These are phyloP conservation scores for Ictalurus punctatus DNA, from an alignment of 2,113 vertebrate species.

Conservation along the genomic window DNA sequence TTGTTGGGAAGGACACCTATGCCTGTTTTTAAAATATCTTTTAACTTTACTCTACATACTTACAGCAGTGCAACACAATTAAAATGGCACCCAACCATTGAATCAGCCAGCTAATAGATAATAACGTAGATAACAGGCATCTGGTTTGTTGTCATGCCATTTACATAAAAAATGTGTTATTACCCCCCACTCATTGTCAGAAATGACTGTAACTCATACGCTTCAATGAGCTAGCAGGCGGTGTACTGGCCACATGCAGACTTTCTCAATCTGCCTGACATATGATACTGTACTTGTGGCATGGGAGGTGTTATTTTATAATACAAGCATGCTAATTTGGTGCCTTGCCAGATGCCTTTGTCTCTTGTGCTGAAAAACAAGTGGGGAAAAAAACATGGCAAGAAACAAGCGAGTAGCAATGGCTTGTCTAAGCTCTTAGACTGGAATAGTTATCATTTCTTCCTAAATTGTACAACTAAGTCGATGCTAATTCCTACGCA, in stretches of 20 bases:
- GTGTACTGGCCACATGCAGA: conserved; percentile 25
- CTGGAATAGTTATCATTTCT: background rate
- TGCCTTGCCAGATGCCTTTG: conserved; percentile 31
- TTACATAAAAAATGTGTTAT: conserved; percentile 39
- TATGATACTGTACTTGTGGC: conserved; percentile 43
- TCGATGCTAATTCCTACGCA: background rate
- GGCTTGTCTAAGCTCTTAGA: background rate
- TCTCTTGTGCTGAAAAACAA: conserved; percentile 23
- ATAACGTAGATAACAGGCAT: conserved; percentile 12
- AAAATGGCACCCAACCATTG: background rate
- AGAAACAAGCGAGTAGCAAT: background rate
- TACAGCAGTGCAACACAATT: background rate
- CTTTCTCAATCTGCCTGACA: conserved; percentile 44
- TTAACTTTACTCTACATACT: background rate
- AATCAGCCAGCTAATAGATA: conserved; percentile 4
- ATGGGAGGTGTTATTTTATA: conserved; percentile 34
- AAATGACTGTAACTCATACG: conserved; percentile 15
- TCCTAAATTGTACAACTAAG: background rate
- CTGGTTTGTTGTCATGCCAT: conserved; percentile 9
- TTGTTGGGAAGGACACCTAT: background rate
- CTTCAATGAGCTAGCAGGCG: conserved; percentile 25
- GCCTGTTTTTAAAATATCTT: background rate
- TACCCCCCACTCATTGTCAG: conserved; percentile 26
- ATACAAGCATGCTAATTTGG: conserved; percentile 36
- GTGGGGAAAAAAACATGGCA: background rate